A percentile compares a stretch with the other conserved stretches of the same genome.
Evolutionary conservation across 1,140 invertebrate species (phyloP).

Genomic region (Nephotettix cincticeps): DNA sequence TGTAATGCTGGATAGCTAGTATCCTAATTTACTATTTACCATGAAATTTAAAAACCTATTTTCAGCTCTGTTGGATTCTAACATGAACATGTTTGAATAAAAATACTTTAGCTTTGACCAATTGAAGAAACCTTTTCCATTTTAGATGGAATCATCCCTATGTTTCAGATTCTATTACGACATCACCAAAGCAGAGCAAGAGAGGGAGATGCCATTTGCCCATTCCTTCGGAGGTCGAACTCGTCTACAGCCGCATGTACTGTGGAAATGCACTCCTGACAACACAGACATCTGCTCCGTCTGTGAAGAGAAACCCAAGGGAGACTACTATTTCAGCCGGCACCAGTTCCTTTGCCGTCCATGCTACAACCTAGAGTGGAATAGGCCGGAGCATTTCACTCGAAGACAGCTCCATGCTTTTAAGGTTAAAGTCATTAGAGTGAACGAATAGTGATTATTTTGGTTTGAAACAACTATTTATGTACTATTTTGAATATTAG

Average conservation of each 20-base stretch:
- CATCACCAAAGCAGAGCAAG: conserved; percentile 22
- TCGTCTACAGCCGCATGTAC: conserved; percentile 45
- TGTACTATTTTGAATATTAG: no score
- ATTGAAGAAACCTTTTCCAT: no score
- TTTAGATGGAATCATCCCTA: no score
- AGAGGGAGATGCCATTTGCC: conserved; percentile 38
- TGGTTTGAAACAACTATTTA: no score
- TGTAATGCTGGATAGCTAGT: no score
- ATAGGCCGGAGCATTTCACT: conserved; percentile 36
- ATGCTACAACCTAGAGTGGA: conserved; percentile 43
- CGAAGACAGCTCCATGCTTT: conserved; percentile 41
- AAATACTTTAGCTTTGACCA: no score
- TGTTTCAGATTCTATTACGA: conserved; percentile 19
- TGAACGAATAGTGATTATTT: no score
- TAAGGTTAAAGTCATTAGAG: no score
- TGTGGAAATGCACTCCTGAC: conserved; percentile 45
- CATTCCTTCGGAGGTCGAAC: conserved; percentile 46
- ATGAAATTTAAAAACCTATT: no score
- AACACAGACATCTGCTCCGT: conserved; percentile 44
- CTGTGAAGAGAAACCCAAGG: conserved; percentile 41
- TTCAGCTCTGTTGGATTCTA: no score
- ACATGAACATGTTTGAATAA: no score
- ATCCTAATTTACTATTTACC: no score
- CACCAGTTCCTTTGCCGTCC: conserved; percentile 45
- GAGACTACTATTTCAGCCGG: conserved; percentile 48